These are phyloP conservation scores for Psettodes erumei DNA, from an alignment of 2,113 vertebrate species.

Conservation along the genomic window DNA sequence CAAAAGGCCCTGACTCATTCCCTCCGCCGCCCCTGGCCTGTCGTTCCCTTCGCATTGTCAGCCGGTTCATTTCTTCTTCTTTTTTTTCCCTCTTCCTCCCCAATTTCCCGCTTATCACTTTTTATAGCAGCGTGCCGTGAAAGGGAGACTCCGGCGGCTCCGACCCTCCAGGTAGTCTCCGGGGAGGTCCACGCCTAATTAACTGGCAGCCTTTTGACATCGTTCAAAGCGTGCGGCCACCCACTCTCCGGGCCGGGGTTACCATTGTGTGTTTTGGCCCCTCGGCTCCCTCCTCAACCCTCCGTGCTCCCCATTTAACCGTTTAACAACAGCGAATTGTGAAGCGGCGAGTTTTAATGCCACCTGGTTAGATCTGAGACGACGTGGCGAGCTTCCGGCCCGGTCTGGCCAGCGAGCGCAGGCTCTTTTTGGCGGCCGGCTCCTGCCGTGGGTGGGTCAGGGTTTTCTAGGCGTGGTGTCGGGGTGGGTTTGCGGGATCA, in stretches of 20 bases:
- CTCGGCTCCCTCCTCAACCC: conserved; percentile 30
- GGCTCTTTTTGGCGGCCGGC: background rate
- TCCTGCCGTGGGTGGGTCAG: conserved; percentile 43
- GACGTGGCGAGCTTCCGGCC: conserved; percentile 9
- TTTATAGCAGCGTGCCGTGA: conserved; percentile 28
- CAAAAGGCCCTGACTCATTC: conserved; percentile 55
- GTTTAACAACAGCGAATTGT: conserved; percentile 41
- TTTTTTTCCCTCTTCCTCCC: no score
- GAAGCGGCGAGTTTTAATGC: conserved; percentile 30
- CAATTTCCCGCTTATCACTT: conserved; percentile 53
- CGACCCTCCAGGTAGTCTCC: conserved; percentile 77
- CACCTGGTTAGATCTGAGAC: conserved; percentile 65
- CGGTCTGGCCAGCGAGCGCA: background rate
- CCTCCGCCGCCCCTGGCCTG: conserved; percentile 10
- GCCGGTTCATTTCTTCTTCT: background rate
- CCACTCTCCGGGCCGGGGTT: conserved; percentile 51
- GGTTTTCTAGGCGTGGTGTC: conserved; percentile 44
- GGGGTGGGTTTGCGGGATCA: conserved; percentile 52
- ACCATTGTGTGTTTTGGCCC: conserved; percentile 70
- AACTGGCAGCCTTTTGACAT: conserved; percentile 69
- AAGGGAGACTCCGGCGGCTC: conserved; percentile 35
- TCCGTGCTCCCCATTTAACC: conserved; percentile 52
- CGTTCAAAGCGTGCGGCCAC: conserved; percentile 58
- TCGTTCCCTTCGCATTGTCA: conserved; percentile 30
- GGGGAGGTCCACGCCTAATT: conserved; percentile 79